These are phyloP conservation scores for Phyllotis vaccarum DNA, from an alignment of 2,797 vertebrate genomes.

Conservation along the genomic window DNA sequence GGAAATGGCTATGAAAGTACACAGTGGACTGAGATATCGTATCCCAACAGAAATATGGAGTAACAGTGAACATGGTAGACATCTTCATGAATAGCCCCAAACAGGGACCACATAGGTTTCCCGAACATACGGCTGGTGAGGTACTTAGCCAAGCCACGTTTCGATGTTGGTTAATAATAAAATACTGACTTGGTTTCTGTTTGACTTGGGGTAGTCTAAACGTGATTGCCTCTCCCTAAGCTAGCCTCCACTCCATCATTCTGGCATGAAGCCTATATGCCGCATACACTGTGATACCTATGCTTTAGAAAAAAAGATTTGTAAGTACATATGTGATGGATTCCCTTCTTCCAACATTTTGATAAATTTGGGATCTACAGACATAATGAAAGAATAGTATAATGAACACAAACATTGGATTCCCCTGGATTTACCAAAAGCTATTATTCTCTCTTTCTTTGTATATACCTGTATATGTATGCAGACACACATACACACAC, in stretches of 20 bases:
- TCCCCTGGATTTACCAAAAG: constrained; percentile 5
- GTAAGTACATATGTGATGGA: neutral
- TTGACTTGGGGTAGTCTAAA: neutral
- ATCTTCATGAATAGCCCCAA: neutral
- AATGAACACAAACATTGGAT: neutral
- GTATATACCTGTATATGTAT: no score
- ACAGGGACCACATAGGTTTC: neutral
- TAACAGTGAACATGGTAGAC: no score
- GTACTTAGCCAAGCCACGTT: neutral
- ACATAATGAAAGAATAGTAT: neutral
- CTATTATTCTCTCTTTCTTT: neutral
- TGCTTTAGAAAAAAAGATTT: neutral
- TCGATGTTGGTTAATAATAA: neutral
- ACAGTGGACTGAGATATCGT: neutral
- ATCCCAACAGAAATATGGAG: neutral
- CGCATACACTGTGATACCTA: neutral
- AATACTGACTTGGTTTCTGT: neutral
- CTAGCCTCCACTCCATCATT: neutral
- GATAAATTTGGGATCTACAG: constrained; percentile 22
- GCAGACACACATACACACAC: neutral
- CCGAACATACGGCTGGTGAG: neutral
- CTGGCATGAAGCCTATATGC: neutral
- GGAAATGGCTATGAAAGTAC: neutral
- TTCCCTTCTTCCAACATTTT: neutral
- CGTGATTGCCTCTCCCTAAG: neutral